Base-by-base conservation (phyloP, 2,113 vertebrate species). In the Corythornis madagascariensis region DNA sequence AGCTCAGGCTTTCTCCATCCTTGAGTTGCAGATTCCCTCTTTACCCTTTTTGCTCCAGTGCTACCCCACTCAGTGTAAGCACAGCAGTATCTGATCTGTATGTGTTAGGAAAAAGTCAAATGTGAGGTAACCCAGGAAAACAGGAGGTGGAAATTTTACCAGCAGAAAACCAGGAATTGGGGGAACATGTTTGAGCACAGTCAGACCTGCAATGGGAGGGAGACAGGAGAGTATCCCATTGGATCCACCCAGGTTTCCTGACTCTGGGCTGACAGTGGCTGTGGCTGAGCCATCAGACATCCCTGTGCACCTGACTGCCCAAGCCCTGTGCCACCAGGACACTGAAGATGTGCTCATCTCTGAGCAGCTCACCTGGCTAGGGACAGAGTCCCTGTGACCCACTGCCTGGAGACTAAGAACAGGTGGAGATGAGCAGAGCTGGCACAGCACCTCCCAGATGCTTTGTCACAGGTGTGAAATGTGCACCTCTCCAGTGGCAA, bases 371-470 rank as follows among this genome's bases (percentile, higher is more conserved):
- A 11, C 0, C 1, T 43, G 35, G 6, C 59, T 43, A 31, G 64
- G 38, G 19, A 43, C 33, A 42, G 72, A 66, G 69, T 0, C n/a
- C 31, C 47, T 0, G 0, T 9, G 33, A 56, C 11, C 38, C 3
- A 0, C 40, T 9, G 7, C 4, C 31, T 69, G 19, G 16, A 66
- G 52, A 13, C 19, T 1, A 2, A 52, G n/a, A 57, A 24, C 40
- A 42, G 45, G 22, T 0, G 4, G 55, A 66, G 12, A 26, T n/a
- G 29, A 24, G 12, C 17, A 9, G 0, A 2, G 40, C 29, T 0
- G 0, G 53, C 0, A 0, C 0, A 0, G 8, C 31, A 17, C 16
- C 40, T 84, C 76, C 5, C 2, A 91, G 78, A 60, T 15, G 17
- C 25, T 48, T 40, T 82, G 59, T 45, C 3, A 2, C 48, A 79